These are phyloP conservation scores for Tachina lurida DNA, from an alignment of 2,888 invertebrate genomes.

Conservation along the genomic window DNA sequence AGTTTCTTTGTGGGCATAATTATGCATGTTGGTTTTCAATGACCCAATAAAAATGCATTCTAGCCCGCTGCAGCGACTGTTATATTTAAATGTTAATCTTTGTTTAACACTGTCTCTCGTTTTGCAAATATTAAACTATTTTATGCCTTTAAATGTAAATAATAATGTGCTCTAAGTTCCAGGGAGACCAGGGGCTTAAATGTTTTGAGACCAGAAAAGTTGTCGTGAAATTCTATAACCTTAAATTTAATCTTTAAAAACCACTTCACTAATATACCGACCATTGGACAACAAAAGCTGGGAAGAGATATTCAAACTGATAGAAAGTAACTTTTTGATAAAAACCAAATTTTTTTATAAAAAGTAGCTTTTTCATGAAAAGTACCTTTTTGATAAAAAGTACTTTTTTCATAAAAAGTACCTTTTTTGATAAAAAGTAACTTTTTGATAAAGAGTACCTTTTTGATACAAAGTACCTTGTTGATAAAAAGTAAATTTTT, in stretches of 20 bases:
- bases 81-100: not conserved
- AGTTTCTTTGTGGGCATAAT: conserved; percentile 46
- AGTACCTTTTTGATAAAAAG: not conserved
- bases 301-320: too few relatives aligned
- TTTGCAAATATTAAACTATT: not conserved
- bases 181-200: not conserved
- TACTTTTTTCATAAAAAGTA: not conserved
- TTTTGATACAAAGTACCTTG: not conserved
- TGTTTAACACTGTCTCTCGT: not conserved
- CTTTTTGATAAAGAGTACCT: not conserved
- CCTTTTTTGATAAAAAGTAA: not conserved
- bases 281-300: too few relatives aligned
- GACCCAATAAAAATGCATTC: conserved; percentile 25
- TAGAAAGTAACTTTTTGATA: not conserved
- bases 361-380: not conserved
- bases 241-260: too few relatives aligned
- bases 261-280: too few relatives aligned
- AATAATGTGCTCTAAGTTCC: not conserved
- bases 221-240: too few relatives aligned
- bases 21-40: conserved; percentile 29
- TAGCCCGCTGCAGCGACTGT: not conserved
- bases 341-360: too few relatives aligned
- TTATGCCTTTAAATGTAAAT: not conserved
- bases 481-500: not conserved
- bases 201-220: too few relatives aligned